Evolutionary conservation across 2,888 invertebrate genomes (phyloP).

Genomic region (Imbricaverruca yamaguchii): DNA sequence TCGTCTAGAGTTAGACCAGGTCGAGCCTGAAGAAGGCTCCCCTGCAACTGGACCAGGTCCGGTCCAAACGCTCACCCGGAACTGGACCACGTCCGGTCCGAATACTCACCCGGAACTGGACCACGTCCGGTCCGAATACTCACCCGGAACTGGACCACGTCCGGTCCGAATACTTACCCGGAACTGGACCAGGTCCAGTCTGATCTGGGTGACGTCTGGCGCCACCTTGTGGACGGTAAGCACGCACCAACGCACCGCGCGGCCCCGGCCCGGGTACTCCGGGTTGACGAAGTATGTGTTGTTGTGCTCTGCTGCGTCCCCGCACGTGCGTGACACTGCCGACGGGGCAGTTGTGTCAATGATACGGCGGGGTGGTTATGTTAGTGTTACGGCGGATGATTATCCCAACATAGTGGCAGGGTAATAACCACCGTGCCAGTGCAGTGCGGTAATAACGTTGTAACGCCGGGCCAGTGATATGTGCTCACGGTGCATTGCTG

Average conservation of each 20-base stretch:
- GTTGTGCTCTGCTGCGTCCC: constrained; percentile 68
- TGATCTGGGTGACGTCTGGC: constrained; percentile 64
- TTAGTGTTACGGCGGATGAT: too few relatives aligned
- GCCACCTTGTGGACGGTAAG: constrained; percentile 60
- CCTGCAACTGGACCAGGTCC: too few relatives aligned
- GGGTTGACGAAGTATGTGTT: constrained; percentile 75
- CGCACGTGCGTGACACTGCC: constrained; percentile 71
- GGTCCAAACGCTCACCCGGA: too few relatives aligned
- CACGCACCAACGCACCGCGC: constrained; percentile 60
- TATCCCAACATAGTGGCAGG: not conserved
- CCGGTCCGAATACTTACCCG: not conserved
- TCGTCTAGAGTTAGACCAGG: too few relatives aligned
- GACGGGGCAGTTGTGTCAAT: constrained; percentile 58
- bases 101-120: too few relatives aligned
- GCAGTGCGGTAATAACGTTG: not conserved
- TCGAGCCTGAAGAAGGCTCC: too few relatives aligned
- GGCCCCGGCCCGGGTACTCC: constrained; percentile 68
- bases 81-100: too few relatives aligned
- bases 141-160: too few relatives aligned
- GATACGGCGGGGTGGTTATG: too few relatives aligned
- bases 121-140: too few relatives aligned
- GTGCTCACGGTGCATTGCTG: too few relatives aligned
- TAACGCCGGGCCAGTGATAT: too few relatives aligned
- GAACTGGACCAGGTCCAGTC: constrained; percentile 36
- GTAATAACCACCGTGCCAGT: not conserved